These are phyloP conservation scores for Sisyra nigra DNA, from an alignment of 2,888 invertebrate genomes.

Conservation along the genomic window DNA sequence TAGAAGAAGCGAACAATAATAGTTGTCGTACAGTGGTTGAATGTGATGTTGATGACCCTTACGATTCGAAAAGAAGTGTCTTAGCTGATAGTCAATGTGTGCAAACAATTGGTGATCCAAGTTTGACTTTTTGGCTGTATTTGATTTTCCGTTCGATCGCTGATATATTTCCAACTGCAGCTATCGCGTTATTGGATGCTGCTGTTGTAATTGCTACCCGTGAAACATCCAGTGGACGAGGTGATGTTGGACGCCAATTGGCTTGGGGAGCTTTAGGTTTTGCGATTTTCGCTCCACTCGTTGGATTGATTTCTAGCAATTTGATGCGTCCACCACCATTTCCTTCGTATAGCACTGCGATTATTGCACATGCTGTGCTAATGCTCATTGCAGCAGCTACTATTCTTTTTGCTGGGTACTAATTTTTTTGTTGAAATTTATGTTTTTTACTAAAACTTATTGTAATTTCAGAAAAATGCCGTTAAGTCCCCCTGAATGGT, in stretches of 20 bases:
- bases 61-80: constrained; percentile 46
- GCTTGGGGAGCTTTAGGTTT: constrained; percentile 61
- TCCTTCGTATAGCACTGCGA: constrained; percentile 34
- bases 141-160: constrained; percentile 49
- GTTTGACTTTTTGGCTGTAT: constrained; percentile 54
- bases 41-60: constrained; percentile 55
- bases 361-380: constrained; percentile 33
- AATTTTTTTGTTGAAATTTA: constrained; percentile 11
- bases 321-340: constrained; percentile 16
- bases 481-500: constrained; percentile 69
- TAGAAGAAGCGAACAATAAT: constrained; percentile 21
- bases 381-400: constrained; percentile 47
- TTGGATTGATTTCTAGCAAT: constrained; percentile 21
- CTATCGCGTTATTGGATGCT: constrained; percentile 50
- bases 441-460: constrained; percentile 4
- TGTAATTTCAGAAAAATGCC: constrained; percentile 43
- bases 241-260: constrained; percentile 63
- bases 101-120: constrained; percentile 41
- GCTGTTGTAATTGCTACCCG: constrained; percentile 70
- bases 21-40: constrained; percentile 49
- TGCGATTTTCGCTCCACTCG: constrained; percentile 49
- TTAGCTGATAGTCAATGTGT: constrained; percentile 51
- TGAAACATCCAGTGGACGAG: constrained; percentile 62
- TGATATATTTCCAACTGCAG: constrained; percentile 62
- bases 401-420: constrained; percentile 36